Evolutionary conservation across 2,888 invertebrate genomes (phyloP), one percentile per base, ranked within the genome.

Genomic region (Hemicrepidius hirtus): DNA sequence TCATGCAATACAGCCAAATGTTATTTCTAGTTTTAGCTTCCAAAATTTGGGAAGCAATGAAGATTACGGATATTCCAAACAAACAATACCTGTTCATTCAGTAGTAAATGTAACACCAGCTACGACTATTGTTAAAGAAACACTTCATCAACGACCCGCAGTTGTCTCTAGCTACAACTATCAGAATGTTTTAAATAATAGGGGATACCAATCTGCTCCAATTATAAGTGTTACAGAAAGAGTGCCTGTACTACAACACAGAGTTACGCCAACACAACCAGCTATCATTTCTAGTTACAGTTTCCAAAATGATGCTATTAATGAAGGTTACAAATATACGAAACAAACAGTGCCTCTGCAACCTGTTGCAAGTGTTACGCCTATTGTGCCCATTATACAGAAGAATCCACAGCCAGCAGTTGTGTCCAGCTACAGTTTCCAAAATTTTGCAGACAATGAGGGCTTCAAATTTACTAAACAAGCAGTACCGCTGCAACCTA

Each of bases 151-250:
- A 59, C 71, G 72, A 53, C 79, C 80, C 20, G 79, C 82, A 0
- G 84, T 66, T 1, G 46, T 63, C 20, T 69, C 69, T 84, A 57
- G 86, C 87, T 64, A 83, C 83, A 78, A 75, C 86, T 7, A 40
- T 16, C n/a, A 13, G 1, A 35, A 16, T 35, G 37, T 16, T 6
- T 1, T 13, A 7, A 13, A 57, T n/a, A n/a, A n/a, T n/a, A n/a
- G n/a, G n/a, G n/a, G n/a, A n/a, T n/a, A n/a, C n/a, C n/a, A n/a
- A n/a, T n/a, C n/a, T n/a, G n/a, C n/a, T n/a, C n/a, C 7, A 7
- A 57, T 32, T 57, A 35, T 57, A 32, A n/a, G n/a, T n/a, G n/a
- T n/a, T n/a, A n/a, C n/a, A n/a, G n/a, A n/a, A n/a, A n/a, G n/a
- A n/a, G n/a, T n/a, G n/a, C n/a, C n/a, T n/a, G n/a, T n/a, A 41